Base-by-base conservation (phyloP, 2,113 vertebrate genomes). In the Ramphastos sulfuratus region DNA sequence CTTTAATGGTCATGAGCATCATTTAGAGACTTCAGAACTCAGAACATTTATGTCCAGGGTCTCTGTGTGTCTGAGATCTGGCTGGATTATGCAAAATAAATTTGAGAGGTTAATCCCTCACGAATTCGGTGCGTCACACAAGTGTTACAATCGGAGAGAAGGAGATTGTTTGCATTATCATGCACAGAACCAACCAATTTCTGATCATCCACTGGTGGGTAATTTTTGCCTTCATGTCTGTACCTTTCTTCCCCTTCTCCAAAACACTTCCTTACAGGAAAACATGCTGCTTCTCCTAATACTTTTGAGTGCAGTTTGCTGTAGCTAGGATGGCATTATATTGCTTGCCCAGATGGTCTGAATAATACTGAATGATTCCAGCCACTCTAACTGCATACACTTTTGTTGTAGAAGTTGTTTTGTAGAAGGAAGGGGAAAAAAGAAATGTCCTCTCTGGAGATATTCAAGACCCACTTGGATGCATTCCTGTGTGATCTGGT, bases 281-380 rank as follows among this genome's bases (percentile, higher is more conserved):
- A 85, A 17, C 3, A 4, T 63, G 1, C 13, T 79, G 9, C 12
- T 80, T 54, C 30, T 86, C 30, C 55, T 67, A 31, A 48, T 42
- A 44, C 11, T 82, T 84, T 66, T 82, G 35, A 73, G 76, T 55
- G 59, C 15, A 76, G 18, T 73, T 71, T 82, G 13, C 52, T 69
- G 28, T 31, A 72, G 21, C 42, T 6, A 16, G 27, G 37, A n/a
- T 60, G 42, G 46, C 21, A 73, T 65, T 52, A 37, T 78, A 39
- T 16, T 63, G 19, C 74, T 83, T 80, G 94, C 14, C n/a, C 82
- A 94, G 90, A 85, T 77, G 79, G 67, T 84, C 72, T 91, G 42
- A 90, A 82, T 87, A 87, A 82, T 42, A 82, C 35, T 50, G 66
- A 85, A 67, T 79, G 8, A 85, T 85, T 90, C 63, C 74, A 76